Evolutionary conservation across 2,113 vertebrate species (phyloP), one percentile per base, ranked within the genome.

Genomic region (Hippocampus zosterae): DNA sequence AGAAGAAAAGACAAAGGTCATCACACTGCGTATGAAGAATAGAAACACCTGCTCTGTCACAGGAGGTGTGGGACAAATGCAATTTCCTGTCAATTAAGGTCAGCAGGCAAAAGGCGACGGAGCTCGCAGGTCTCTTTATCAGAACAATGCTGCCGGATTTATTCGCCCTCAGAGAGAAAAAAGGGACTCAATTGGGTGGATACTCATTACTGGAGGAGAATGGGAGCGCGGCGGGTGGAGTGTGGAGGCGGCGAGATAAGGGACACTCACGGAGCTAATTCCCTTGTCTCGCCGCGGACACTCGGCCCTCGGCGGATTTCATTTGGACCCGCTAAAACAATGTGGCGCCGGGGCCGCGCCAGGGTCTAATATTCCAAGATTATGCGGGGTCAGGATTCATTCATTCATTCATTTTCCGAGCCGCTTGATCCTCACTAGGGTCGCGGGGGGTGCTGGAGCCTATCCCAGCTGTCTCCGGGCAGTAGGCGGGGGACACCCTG

Each of bases 121-220:
- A 87, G 83, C 82, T 71, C 27, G 79, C 68, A 48, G 79, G 68
- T 81, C 81, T 80, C 83, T 88, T 86, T 71, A 91, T 88, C 82
- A 70, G 75, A 84, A 73, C 74, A 82, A 78, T 81, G 80, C 72
- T 55, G 81, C 82, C 74, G 85, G 85, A 91, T 91, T 88, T 88
- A 89, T 90, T 87, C 79, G 83, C 88, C 83, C 76, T 73, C 65
- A 69, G 87, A 90, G 86, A 87, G 84, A 84, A 84, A 81, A 37
- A 82, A 27, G 62, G 72, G 85, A 84, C 81, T 89, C 91, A 91
- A 92, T 91, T 91, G 91, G 87, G 86, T 87, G 88, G 89, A 88
- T 88, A 89, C 80, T 92, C 91, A 92, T 92, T 93, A 92, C 87
- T 70, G 69, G 78, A 88, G 80, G 82, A 91, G 89, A 92, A 90